Evolutionary conservation across 2,113 vertebrate genomes (phyloP), one percentile per base, ranked within the genome.

Genomic region (Otocyon megalotis): DNA sequence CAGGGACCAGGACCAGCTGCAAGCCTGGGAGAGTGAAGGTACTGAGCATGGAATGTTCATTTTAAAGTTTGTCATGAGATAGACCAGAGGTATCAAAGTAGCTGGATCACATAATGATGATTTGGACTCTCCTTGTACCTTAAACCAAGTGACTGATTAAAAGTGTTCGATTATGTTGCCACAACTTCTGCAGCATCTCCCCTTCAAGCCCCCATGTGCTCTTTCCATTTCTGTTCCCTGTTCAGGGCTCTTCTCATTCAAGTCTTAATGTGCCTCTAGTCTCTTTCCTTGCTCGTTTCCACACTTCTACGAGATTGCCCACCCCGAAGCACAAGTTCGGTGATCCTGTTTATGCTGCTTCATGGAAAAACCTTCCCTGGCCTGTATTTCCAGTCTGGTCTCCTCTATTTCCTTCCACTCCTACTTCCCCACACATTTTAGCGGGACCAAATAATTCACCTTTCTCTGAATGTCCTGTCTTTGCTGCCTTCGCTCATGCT

Each of bases 21-120:
- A 98, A 71, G 97, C 98, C 72, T 99, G 99, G 99, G 99, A 99
- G 82, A 96, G 97, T 8, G 97, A 98, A 99, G 99, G 99, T 99
- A 95, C 98, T 32, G 72, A 48, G 12, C 35, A 0, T 8, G 8
- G 19, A 20, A 24, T 15, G 14, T 22, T 32, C 56, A 32, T n/a
- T 37, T 28, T 28, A 30, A 22, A 56, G 53, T 48, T 20, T n/a
- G 2, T 48, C 63, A 15, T 30, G 77, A 62, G 81, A 79, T 35
- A 13, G 0, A 69, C 56, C 48, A 7, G 58, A 50, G 9, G 35
- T 60, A 8, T 30, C 92, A 4, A 89, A 65, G 60, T 69, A 65
- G 28, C 53, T 24, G 28, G 8, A n/a, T 91, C 12, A 13, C 14
- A 35, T 72, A 13, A 15, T 17, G 43, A 10, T 6, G 35, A 11